phyloP scores from a whole-genome alignment of 2,113 vertebrate genomes.

The Cynoglossus semilaevis region DNA sequence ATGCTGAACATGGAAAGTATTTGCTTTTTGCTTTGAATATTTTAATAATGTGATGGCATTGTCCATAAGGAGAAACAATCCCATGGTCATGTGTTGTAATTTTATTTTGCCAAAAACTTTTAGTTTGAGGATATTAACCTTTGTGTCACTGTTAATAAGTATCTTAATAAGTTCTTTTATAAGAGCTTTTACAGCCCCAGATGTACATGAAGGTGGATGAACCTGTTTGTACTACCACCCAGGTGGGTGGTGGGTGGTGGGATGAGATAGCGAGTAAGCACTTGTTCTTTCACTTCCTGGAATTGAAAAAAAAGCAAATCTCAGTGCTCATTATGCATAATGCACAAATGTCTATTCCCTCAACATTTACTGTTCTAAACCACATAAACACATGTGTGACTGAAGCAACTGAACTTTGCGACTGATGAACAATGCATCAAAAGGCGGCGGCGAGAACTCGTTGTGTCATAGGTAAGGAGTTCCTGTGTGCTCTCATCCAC shows the following conservation, averaged over 20 bases:
- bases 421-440: conserved; percentile 76
- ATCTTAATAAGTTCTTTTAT: conserved; percentile 29
- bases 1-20: conserved; percentile 13
- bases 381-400: conserved; percentile 54
- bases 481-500: conserved; percentile 51
- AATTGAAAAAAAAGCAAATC: conserved; percentile 47
- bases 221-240: neutral
- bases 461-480: conserved; percentile 66
- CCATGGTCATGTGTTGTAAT: neutral
- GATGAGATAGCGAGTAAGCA: conserved; percentile 21
- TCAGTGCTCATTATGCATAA: conserved; percentile 68
- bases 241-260: conserved; percentile 13
- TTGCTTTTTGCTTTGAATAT: conserved; percentile 9
- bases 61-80: conserved; percentile 10
- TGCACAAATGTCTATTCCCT: conserved; percentile 54
- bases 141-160: conserved; percentile 37
- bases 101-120: too few relatives aligned
- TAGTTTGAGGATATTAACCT: conserved; percentile 28
- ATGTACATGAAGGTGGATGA: conserved; percentile 8
- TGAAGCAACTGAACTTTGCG: conserved; percentile 67
- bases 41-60: conserved; percentile 5
- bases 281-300: conserved; percentile 17
- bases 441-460: conserved; percentile 39
- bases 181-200: conserved; percentile 21
- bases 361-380: conserved; percentile 64